Conservation (phyloP, 2,888 invertebrate species). For the Drosophila setosimentum region DNA sequence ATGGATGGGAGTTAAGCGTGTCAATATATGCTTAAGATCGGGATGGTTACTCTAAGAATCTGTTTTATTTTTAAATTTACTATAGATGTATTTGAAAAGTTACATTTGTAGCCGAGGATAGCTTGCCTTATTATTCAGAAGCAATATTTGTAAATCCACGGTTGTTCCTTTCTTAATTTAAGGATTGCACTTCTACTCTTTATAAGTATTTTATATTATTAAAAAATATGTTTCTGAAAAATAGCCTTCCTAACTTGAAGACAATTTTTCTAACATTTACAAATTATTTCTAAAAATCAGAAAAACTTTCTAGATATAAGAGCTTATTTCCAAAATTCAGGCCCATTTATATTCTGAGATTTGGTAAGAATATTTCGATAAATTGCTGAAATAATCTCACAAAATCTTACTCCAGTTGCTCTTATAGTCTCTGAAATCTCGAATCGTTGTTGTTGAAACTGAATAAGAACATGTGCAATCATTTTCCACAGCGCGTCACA, state of each 20-base stretch:
- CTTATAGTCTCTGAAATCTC: background rate
- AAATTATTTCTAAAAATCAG: background rate
- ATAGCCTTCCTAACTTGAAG: fast-evolving
- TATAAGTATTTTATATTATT: background rate
- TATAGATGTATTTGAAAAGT: no score
- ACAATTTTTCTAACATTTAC: background rate
- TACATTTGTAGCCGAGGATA: background rate
- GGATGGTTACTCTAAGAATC: no score
- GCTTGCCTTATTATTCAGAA: background rate
- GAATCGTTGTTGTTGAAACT: background rate
- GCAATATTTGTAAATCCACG: background rate
- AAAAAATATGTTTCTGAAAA: background rate
- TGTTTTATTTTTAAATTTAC: no score
- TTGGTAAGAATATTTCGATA: background rate
- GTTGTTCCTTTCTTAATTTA: no score
- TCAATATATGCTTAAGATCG: background rate
- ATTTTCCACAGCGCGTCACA: background rate
- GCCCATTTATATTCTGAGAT: background rate
- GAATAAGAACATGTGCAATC: background rate
- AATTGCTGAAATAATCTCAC: background rate
- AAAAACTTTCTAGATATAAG: background rate
- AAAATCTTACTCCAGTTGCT: background rate
- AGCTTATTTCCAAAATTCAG: no score
- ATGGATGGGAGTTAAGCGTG: background rate
- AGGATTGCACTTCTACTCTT: background rate